These are phyloP conservation scores for Apus apus DNA, from an alignment of 2,113 vertebrate species.

Conservation along the genomic window DNA sequence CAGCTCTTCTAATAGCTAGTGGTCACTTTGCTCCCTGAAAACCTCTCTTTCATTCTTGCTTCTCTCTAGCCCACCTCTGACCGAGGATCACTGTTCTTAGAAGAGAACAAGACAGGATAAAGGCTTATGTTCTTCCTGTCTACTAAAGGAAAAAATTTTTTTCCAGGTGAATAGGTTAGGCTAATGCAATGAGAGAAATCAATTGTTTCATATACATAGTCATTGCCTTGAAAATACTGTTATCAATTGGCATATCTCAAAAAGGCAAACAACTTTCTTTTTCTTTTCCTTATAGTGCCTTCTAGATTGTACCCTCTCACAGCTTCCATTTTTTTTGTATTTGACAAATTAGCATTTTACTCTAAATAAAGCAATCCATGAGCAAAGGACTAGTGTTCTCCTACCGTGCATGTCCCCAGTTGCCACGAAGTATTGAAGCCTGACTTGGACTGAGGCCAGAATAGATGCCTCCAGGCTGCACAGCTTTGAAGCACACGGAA, in stretches of 20 bases:
- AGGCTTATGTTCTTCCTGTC: not conserved
- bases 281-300: constrained; percentile 28
- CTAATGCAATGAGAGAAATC: not conserved
- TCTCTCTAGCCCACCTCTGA: not conserved
- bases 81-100: not conserved
- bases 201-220: not conserved
- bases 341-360: constrained; percentile 25
- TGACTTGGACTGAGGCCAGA: constrained; percentile 23
- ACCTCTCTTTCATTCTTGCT: not conserved
- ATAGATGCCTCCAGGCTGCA: constrained; percentile 24
- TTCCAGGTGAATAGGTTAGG: not conserved
- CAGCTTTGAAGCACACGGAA: constrained; percentile 27
- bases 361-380: constrained; percentile 13
- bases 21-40: not conserved
- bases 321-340: not conserved
- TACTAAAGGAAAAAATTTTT: not conserved
- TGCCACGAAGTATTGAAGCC: constrained; percentile 23
- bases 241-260: constrained; percentile 25
- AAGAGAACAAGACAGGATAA: not conserved
- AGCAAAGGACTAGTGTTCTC: not conserved
- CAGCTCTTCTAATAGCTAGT: not conserved
- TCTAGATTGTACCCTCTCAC: not conserved
- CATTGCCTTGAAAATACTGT: not conserved
- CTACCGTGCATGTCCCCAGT: not conserved
- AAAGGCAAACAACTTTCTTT: constrained; percentile 13